Evolutionary conservation across 2,888 invertebrate genomes (phyloP), one percentile per base, ranked within the genome.

Genomic region (Limenitis camilla): DNA sequence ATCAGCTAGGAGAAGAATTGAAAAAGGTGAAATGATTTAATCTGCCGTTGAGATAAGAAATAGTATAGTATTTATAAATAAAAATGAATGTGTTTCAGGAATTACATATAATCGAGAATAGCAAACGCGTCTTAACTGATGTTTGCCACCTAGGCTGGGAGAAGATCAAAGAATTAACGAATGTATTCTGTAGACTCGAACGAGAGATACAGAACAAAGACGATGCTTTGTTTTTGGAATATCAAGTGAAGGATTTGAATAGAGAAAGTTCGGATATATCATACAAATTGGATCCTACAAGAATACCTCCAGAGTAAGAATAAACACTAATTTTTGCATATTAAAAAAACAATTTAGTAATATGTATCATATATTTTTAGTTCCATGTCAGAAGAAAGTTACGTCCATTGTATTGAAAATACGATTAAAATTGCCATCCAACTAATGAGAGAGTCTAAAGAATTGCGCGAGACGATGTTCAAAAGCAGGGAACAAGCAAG

Each of bases 341-440:
- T 9, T 33, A 3, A 33, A 33, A 19, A 6, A 9, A 2, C 31
- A 39, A 42, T 28, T 47, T 8, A n/a, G n/a, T n/a, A n/a, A n/a
- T n/a, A n/a, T n/a, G n/a, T n/a, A n/a, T n/a, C n/a, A 27, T 19
- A 30, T n/a, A 27, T 39, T 39, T 48, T 6, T 48, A 91, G 91
- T 50, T 85, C 88, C 9, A 89, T 94, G 67, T 91, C 95, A 0
- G 96, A 96, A 66, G 92, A 95, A 67, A 90, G 92, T 48, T 97
- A 97, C 94, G 85, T 94, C 46, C 92, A 94, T 60, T 92, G 94
- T 69, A 94, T 94, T 49, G 90, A 91, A 44, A 91, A 92, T 71
- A 92, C 94, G 38, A 94, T 95, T 71, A 89, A 91, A 55, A 86
- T 94, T 57, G 94, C 95, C 0, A 94, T 96, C 61, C 94, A 93